Base-by-base conservation (phyloP, 2,888 invertebrate species). In the Callimorpha dominula region DNA sequence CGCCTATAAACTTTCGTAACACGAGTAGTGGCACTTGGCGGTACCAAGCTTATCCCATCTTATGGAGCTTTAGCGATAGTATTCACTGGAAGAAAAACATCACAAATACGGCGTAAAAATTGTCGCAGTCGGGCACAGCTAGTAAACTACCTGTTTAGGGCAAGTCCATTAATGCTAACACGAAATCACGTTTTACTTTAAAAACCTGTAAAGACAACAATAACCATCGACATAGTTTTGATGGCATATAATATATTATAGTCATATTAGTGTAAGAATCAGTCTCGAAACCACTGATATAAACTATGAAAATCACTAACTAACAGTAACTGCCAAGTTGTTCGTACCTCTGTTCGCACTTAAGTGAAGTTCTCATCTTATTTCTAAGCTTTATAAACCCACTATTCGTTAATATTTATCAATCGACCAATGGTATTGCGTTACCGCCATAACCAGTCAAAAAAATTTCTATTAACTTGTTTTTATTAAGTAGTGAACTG, bases 201-300 rank as follows among this genome's bases (percentile, higher is more conserved):
- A 73, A 54, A 67, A 67, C 64, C 70, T 73, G 17, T 72, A 73
- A 75, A 67, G 66, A 65, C 40, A 20, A 57, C 66, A 72, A 74
- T 77, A 84, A 77, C 68, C 68, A 71, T 63, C 42, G 66, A 65
- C 65, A 73, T 79, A 78, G 72, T 75, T 68, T 83, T 81, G 76
- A 75, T 73, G 62, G 65, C 76, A 76, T 70, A 79, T 73, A 74
- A 78, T 78, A 72, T 77, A 76, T 31, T 31, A 31, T 31, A 31
- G 31, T 31, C 31, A 31, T 75, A 65, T 71, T 70, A n/a, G n/a
- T n/a, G n/a, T n/a, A n/a, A n/a, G n/a, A n/a, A n/a, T n/a, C n/a
- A n/a, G n/a, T n/a, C n/a, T n/a, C n/a, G n/a, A n/a, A n/a, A n/a
- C n/a, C n/a, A n/a, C n/a, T n/a, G n/a, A n/a, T n/a, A n/a, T n/a